Conservation (phyloP, 2,888 invertebrate species). For the Microplitis manilae region DNA sequence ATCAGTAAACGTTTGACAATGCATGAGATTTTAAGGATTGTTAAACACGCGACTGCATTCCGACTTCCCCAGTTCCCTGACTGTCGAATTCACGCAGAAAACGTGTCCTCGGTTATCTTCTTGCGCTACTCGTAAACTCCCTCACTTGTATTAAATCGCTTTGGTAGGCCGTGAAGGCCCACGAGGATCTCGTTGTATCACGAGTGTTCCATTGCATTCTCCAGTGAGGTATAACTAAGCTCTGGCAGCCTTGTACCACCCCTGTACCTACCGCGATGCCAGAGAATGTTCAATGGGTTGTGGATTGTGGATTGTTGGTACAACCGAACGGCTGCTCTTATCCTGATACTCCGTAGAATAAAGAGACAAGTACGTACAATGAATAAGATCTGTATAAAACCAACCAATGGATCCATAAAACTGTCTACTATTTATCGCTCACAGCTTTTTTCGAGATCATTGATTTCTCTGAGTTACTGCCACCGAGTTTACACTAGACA, state of each 20-base stretch:
- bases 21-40: conserved; percentile 30
- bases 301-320: conserved; percentile 22
- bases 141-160: conserved; percentile 9
- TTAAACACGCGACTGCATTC: conserved; percentile 38
- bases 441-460: too few species aligned
- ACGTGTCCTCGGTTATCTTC: conserved; percentile 43
- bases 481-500: too few species aligned
- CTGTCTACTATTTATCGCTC: conserved; percentile 21
- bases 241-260: conserved; percentile 27
- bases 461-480: too few species aligned
- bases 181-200: conserved; percentile 23
- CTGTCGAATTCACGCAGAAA: conserved; percentile 33
- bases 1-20: too few species aligned
- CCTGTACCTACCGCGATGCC: conserved; percentile 29
- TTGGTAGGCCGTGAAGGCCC: too few species aligned
- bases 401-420: conserved; percentile 28
- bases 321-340: conserved; percentile 14
- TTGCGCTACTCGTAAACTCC: conserved; percentile 45
- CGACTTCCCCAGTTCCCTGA: conserved; percentile 12
- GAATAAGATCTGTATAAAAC: too few species aligned
- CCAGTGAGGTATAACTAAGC: conserved; percentile 30
- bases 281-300: conserved; percentile 3
- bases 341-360: background rate
- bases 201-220: conserved; percentile 36
- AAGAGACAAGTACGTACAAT: too few species aligned